Conservation (phyloP, 2,797 vertebrate genomes). For the Cirrhinus molitorella region DNA sequence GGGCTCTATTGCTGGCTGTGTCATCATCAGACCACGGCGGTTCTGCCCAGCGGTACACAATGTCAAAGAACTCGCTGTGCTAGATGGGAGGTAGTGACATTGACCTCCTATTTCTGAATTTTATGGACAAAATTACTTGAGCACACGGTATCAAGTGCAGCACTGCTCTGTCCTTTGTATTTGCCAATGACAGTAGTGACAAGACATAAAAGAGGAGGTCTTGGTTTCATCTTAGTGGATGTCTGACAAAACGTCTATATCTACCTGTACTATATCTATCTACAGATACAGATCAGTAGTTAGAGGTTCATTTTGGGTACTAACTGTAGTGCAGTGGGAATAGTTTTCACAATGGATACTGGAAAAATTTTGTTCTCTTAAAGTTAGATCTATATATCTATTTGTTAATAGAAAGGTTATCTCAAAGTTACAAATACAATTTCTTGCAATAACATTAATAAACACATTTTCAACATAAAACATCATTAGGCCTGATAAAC, state of each 20-base stretch:
- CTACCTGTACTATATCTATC: neutral
- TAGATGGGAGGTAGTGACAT: neutral
- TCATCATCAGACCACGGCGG: conserved; percentile 37
- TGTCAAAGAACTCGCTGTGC: conserved; percentile 12
- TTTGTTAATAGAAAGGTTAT: too few relatives aligned
- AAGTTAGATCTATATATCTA: too few relatives aligned
- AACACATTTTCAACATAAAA: neutral
- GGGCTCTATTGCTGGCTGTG: conserved; percentile 34
- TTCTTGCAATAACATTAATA: too few relatives aligned
- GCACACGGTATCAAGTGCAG: neutral
- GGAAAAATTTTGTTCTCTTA: too few relatives aligned
- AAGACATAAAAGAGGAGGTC: neutral
- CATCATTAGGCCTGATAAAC: neutral
- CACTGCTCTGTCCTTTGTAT: neutral
- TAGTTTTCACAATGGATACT: too few relatives aligned
- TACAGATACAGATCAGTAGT: neutral
- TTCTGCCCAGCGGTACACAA: conserved; percentile 18
- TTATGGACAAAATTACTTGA: conserved; percentile 2
- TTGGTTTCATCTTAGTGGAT: neutral
- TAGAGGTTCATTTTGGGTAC: neutral
- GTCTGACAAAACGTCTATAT: neutral
- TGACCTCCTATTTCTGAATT: conserved; percentile 19
- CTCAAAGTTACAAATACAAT: too few relatives aligned
- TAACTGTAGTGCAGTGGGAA: too few relatives aligned
- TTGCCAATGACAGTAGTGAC: neutral